A percentile compares a stretch with the other conserved stretches of the same genome.
phyloP scores from a whole-genome alignment of 2,888 invertebrate species.

The Aspidiotus rigidus region DNA sequence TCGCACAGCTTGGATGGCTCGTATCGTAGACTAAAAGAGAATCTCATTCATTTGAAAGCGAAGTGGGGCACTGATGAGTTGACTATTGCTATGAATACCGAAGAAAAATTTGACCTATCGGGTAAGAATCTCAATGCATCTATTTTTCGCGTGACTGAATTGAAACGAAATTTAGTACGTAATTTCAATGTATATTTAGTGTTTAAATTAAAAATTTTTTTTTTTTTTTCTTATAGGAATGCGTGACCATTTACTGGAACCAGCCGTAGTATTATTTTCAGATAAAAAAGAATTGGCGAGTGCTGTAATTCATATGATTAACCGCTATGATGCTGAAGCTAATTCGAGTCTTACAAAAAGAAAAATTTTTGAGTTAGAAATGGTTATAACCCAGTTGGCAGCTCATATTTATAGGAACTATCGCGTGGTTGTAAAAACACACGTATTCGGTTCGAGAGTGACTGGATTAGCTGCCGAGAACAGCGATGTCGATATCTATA shows the following conservation, averaged over 20 bases:
- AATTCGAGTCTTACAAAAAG: slow-evolving; percentile 1
- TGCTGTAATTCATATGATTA: background rate
- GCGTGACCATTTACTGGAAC: no score
- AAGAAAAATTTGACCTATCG: slow-evolving; percentile 1
- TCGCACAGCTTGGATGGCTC: slow-evolving; percentile 9
- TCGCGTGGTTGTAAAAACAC: background rate
- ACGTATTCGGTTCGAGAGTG: slow-evolving; percentile 37
- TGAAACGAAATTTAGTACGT: slow-evolving; percentile 10
- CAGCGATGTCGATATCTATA: slow-evolving; percentile 38
- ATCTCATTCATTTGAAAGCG: slow-evolving; percentile 15
- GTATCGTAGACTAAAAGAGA: slow-evolving; percentile 12
- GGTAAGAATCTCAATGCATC: background rate
- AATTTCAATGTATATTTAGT: background rate
- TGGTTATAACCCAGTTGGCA: background rate
- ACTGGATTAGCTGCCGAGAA: slow-evolving; percentile 36
- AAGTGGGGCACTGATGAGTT: slow-evolving; percentile 20
- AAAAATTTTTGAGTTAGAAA: background rate
- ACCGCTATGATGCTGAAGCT: slow-evolving; percentile 16
- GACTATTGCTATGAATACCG: slow-evolving; percentile 10
- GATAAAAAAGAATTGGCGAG: background rate
- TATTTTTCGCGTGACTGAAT: background rate
- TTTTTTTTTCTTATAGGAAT: slow-evolving; percentile 6
- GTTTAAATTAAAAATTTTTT: no score
- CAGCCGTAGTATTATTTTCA: slow-evolving; percentile 5
- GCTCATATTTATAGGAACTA: background rate